Percentiles rank a stretch among this genome's conserved stretches.
phyloP scores from a whole-genome alignment of 1,140 invertebrate species.

The Listronotus bonariensis region DNA sequence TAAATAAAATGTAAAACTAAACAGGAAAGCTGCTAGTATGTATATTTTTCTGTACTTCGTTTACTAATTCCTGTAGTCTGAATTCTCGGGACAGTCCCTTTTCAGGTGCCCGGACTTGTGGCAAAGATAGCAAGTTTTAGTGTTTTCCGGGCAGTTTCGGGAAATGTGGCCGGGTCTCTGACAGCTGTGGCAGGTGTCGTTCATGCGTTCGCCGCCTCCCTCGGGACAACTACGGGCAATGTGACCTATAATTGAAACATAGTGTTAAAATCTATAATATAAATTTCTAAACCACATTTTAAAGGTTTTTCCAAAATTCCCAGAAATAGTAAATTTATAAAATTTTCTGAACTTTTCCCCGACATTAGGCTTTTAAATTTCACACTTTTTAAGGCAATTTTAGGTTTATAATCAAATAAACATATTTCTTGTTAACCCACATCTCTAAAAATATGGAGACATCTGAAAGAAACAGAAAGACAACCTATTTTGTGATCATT shows the following conservation, averaged over 20 bases:
- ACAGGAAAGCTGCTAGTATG: conserved; percentile 24
- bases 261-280: neutral
- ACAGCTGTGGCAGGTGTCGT: conserved; percentile 84
- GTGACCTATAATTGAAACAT: conserved; percentile 66
- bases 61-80: conserved; percentile 50
- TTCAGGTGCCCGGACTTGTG: conserved; percentile 88
- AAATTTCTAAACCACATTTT: too few species aligned
- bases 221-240: conserved; percentile 85
- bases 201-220: conserved; percentile 58
- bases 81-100: conserved; percentile 81
- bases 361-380: too few species aligned
- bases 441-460: too few species aligned
- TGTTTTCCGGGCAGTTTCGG: conserved; percentile 83
- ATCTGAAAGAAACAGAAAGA: too few species aligned
- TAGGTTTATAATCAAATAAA: too few species aligned
- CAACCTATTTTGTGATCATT: too few species aligned
- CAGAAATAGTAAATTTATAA: too few species aligned
- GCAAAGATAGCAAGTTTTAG: conserved; percentile 87
- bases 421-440: too few species aligned
- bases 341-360: too few species aligned
- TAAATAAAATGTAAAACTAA: conserved; percentile 27
- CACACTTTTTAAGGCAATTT: too few species aligned
- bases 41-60: neutral
- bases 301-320: too few species aligned
- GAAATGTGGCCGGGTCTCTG: conserved; percentile 86